These are phyloP conservation scores for Lepus timidus DNA, from an alignment of 2,113 vertebrate genomes.

Conservation along the genomic window DNA sequence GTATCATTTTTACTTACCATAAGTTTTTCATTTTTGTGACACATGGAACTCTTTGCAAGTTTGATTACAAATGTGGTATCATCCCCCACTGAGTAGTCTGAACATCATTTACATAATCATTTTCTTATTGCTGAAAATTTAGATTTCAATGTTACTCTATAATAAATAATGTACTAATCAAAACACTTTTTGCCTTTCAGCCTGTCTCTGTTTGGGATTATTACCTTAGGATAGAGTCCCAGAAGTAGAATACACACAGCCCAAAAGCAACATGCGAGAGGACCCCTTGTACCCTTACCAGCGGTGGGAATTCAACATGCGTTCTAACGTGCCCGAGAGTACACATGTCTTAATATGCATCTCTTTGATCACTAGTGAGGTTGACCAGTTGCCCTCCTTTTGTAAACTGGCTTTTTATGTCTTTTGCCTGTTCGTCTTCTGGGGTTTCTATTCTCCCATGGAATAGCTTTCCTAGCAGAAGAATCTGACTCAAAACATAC, in stretches of 20 bases:
- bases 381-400: neutral
- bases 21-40: slow-evolving; percentile 47
- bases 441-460: neutral
- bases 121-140: slow-evolving; percentile 62
- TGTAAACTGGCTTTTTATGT: neutral
- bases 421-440: neutral
- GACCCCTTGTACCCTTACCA: neutral
- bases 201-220: slow-evolving; percentile 18
- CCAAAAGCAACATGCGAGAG: neutral
- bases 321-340: neutral
- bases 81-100: slow-evolving; percentile 32
- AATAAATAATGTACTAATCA: slow-evolving; percentile 54
- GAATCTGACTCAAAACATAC: neutral
- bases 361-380: neutral
- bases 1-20: slow-evolving; percentile 37
- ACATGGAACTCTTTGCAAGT: slow-evolving; percentile 44
- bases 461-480: neutral
- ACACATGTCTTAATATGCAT: accelerated
- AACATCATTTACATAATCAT: slow-evolving; percentile 56
- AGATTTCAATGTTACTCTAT: slow-evolving; percentile 58
- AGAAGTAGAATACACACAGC: neutral
- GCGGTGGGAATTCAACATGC: neutral
- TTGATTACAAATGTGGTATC: slow-evolving; percentile 34
- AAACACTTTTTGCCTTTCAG: neutral
- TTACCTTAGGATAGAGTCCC: neutral